Conservation (phyloP, 1,140 invertebrate species). For the Orussus abietinus region DNA sequence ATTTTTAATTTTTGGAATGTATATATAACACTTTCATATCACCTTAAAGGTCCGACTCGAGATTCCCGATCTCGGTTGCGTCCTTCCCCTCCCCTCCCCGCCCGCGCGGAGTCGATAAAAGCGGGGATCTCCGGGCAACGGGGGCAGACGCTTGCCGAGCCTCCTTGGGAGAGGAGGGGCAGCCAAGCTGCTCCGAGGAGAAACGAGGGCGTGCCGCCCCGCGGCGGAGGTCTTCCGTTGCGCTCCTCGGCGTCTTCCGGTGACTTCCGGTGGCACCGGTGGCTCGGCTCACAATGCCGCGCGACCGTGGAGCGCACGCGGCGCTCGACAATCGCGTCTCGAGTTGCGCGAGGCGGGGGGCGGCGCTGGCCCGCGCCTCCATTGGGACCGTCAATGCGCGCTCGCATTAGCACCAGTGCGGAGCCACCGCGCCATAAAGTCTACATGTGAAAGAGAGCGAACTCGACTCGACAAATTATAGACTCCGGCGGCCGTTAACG, state of each 20-base stretch:
- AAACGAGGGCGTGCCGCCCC: too few relatives aligned
- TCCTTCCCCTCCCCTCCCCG: too few relatives aligned
- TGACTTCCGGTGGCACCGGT: constrained; percentile 48
- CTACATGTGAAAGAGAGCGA: constrained; percentile 21
- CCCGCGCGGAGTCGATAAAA: constrained; percentile 16
- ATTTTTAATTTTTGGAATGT: too few relatives aligned
- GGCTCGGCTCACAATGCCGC: constrained; percentile 34
- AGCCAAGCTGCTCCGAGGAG: too few relatives aligned
- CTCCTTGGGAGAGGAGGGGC: constrained; percentile 18
- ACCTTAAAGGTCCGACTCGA: too few relatives aligned
- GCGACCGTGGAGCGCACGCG: constrained; percentile 40
- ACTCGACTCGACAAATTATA: constrained; percentile 51
- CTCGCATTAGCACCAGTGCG: constrained; percentile 28
- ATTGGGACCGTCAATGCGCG: constrained; percentile 12
- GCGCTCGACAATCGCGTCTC: constrained; percentile 53
- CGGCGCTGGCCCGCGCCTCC: constrained; percentile 20
- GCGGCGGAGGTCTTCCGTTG: constrained; percentile 44
- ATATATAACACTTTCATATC: too few relatives aligned
- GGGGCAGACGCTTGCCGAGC: constrained; percentile 20
- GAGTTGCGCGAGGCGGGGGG: constrained; percentile 50
- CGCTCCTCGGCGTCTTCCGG: constrained; percentile 53
- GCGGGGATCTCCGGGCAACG: constrained; percentile 10
- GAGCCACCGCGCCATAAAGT: constrained; percentile 20
- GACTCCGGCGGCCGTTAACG: constrained; percentile 47
- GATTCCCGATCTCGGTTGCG: too few relatives aligned